phyloP scores from a whole-genome alignment of 2,888 invertebrate species.

The Pimpla rufipes region DNA sequence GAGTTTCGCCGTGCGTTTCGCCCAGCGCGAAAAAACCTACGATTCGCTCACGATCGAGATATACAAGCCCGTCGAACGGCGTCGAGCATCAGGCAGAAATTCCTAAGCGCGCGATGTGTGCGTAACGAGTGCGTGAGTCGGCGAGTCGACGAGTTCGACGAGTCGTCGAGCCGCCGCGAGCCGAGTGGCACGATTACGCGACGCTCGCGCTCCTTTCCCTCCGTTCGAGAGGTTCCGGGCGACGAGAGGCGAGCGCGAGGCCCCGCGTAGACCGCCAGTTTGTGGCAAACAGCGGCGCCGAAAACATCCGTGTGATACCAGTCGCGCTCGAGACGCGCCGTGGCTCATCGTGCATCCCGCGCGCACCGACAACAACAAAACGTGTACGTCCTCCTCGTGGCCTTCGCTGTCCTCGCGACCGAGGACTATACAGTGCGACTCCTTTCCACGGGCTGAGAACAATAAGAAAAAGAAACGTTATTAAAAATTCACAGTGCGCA shows the following conservation, averaged over 20 bases:
- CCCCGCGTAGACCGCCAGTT: conserved; percentile 61
- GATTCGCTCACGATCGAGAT: too few relatives aligned
- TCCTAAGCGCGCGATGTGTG: background rate
- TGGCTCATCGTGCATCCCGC: background rate
- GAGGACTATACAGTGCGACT: background rate
- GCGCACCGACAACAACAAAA: background rate
- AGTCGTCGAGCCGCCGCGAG: conserved; percentile 5
- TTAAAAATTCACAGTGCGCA: background rate
- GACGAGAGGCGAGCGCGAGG: conserved; percentile 35
- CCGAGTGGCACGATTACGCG: conserved; percentile 22
- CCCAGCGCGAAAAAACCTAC: too few relatives aligned
- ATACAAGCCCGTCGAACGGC: background rate
- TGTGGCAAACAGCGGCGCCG: conserved; percentile 54
- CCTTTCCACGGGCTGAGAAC: background rate
- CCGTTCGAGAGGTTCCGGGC: conserved; percentile 53
- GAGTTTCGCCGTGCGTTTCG: too few relatives aligned
- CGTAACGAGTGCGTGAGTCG: too few relatives aligned
- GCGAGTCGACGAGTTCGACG: conserved; percentile 29
- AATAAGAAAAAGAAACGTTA: background rate
- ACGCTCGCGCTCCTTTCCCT: conserved; percentile 48
- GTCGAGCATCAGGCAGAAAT: background rate
- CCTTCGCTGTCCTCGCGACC: too few relatives aligned
- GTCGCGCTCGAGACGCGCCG: background rate
- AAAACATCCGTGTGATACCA: conserved; percentile 11
- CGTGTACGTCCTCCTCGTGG: background rate